Conservation (phyloP, 2,797 vertebrate genomes). For the Pelochelys cantorii region DNA sequence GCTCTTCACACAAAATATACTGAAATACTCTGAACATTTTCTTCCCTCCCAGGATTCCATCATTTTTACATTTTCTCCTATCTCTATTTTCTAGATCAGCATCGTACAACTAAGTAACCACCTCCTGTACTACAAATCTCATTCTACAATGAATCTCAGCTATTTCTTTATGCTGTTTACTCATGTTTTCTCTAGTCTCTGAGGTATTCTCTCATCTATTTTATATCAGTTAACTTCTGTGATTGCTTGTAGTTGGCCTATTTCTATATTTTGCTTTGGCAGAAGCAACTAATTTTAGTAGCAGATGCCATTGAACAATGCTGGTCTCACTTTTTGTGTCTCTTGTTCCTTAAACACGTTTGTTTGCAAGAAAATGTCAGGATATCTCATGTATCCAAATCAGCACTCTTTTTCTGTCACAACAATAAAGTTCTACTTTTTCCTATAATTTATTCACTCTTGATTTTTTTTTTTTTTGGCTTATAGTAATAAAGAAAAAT, state of each 20-base stretch:
- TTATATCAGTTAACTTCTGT: background rate
- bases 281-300: background rate
- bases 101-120: background rate
- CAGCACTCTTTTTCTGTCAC: fast-evolving
- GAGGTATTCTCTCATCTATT: background rate
- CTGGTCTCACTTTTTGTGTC: background rate
- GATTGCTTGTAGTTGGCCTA: background rate
- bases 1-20: background rate
- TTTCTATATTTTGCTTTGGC: background rate
- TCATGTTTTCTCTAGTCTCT: background rate
- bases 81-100: background rate
- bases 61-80: background rate
- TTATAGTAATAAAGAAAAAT: background rate
- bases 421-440: background rate
- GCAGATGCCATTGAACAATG: background rate
- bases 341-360: background rate
- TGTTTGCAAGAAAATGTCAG: background rate
- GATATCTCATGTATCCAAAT: background rate
- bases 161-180: background rate
- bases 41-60: background rate
- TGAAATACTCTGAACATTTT: background rate
- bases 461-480: background rate
- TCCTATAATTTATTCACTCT: background rate
- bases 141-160: background rate
- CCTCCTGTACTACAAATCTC: background rate